Percentiles rank a stretch among this genome's conserved stretches.
phyloP scores from a whole-genome alignment of 2,888 invertebrate genomes.

The Colletes collaris region DNA sequence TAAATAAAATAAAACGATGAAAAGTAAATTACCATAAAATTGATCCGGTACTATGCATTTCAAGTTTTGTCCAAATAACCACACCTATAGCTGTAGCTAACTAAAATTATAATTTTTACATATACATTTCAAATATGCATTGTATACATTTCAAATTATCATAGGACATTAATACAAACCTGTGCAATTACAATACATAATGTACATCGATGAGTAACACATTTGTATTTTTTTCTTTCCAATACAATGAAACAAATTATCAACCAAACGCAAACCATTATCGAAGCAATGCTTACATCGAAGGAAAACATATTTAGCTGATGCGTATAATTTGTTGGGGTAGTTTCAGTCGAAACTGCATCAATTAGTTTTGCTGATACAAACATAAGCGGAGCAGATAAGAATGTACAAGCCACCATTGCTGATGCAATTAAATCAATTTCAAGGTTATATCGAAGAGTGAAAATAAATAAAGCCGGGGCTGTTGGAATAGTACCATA shows the following conservation, averaged over 20 bases:
- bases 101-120: constrained; percentile 30
- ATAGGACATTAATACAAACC: constrained; percentile 83
- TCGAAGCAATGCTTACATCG: constrained; percentile 92
- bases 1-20: background rate
- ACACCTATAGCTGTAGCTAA: constrained; percentile 75
- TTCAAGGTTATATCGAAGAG: constrained; percentile 93
- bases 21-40: constrained; percentile 72
- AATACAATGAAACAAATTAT: constrained; percentile 86
- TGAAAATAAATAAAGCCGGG: constrained; percentile 97
- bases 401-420: constrained; percentile 97
- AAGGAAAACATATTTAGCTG: constrained; percentile 92
- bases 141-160: background rate
- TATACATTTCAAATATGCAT: background rate
- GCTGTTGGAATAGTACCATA: constrained; percentile 98
- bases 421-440: constrained; percentile 96
- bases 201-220: constrained; percentile 93
- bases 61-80: constrained; percentile 79
- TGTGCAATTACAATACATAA: constrained; percentile 91
- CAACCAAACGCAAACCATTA: constrained; percentile 92
- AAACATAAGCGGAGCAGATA: constrained; percentile 97
- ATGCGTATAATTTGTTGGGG: constrained; percentile 89
- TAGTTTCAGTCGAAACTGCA: constrained; percentile 79
- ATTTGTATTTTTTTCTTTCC: constrained; percentile 89
- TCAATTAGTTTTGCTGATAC: constrained; percentile 95
- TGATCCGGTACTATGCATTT: constrained; percentile 66